Evolutionary conservation across 1,140 invertebrate genomes (phyloP), one percentile per base, ranked within the genome.

Genomic region (Gryon sp.): DNA sequence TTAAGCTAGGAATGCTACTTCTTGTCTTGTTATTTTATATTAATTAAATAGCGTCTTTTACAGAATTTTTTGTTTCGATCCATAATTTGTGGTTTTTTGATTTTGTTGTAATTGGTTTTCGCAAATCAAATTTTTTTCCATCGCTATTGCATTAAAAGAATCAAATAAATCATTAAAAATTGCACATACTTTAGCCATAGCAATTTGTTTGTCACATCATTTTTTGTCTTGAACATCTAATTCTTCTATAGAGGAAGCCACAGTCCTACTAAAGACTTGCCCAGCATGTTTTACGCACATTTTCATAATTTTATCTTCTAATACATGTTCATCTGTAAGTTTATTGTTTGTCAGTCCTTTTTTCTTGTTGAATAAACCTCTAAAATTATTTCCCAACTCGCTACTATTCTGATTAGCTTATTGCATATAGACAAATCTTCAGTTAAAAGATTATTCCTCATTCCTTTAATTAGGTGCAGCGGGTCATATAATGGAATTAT

Each of bases 261-360:
- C 6, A 18, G 15, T 41, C 9, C 12, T 53, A 19, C 63, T 68
- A 7, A 68, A 46, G 1, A 68, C 30, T 46, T 68, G 50, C 0
- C 50, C 48, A 0, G 63, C 63, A 26, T 45, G 12, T 55, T 68
- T 68, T 1, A 68, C 63, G 0, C 32, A 12, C 63, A 68, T 68
- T 55, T 68, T 68, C 16, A 26, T 28, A 8, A 53, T 68, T 46
- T 43, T 30, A 2, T 18, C 7, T 0, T 4, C 1, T 0, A 45
- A 32, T 4, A 68, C 18, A 14, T 68, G 63, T 36, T 55, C 63
- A 0, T 45, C 50, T 1, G 26, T 52, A 8, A 32, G 7, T 20
- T 43, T 16, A 2, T 14, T 53, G 18, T 3, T 24, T 16, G 38
- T 6, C 5, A 9, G 1, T 32, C 5, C 26, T 34, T 1, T 24